Conservation (phyloP, 2,113 vertebrate genomes). For the Lepidothrix coronata region DNA sequence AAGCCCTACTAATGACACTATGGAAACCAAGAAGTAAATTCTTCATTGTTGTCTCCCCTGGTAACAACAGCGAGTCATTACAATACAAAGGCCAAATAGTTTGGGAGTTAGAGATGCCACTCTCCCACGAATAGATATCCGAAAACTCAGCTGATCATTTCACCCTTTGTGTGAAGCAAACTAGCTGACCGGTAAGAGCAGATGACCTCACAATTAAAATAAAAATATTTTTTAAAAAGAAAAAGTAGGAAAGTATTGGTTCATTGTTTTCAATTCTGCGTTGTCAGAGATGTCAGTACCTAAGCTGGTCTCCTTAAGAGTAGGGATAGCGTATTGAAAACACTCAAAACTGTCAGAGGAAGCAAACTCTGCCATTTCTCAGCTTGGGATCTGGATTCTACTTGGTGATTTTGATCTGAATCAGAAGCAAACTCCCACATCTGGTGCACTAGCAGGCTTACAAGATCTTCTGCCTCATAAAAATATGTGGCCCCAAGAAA, state of each 20-base stretch:
- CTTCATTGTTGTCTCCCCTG: neutral
- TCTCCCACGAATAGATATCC: neutral
- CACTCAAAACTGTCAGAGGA: constrained; percentile 54
- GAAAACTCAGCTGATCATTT: neutral
- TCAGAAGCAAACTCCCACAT: constrained; percentile 67
- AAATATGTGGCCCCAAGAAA: constrained; percentile 25
- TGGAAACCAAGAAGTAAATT: neutral
- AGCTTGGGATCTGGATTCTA: constrained; percentile 59
- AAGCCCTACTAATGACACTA: neutral
- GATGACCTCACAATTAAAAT: neutral
- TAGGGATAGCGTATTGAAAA: constrained; percentile 49
- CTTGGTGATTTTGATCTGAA: constrained; percentile 68
- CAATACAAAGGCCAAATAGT: neutral
- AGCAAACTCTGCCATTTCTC: constrained; percentile 59
- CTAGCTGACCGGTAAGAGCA: neutral
- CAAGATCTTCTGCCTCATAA: constrained; percentile 62
- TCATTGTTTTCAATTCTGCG: neutral
- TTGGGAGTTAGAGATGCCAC: neutral
- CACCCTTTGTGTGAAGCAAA: neutral
- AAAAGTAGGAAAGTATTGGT: neutral
- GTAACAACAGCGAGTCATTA: neutral
- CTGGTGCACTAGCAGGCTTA: constrained; percentile 60
- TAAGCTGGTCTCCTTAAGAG: constrained; percentile 40
- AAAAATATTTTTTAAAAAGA: neutral
- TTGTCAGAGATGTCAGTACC: constrained; percentile 23